A percentile compares a stretch with the other conserved stretches of the same genome.
Conservation (phyloP, 1,140 invertebrate species). For the Plectrocnemia conspersa region DNA sequence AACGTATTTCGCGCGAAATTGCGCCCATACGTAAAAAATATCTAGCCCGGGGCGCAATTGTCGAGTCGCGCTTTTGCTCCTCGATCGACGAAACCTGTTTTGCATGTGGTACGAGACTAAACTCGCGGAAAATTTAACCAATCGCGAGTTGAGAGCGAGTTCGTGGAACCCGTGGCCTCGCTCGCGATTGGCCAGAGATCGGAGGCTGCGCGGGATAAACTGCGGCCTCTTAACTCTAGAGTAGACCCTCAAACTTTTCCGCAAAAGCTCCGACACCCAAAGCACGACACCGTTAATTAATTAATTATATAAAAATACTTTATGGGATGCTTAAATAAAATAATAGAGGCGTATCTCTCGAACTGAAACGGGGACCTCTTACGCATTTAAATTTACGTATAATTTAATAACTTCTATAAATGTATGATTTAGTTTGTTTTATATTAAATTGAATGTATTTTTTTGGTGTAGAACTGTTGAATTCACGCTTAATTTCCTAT, state of each 20-base stretch:
- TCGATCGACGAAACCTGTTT: not conserved
- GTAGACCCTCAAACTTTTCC: slow-evolving; percentile 8
- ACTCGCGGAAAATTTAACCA: slow-evolving; percentile 40
- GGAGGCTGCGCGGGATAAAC: slow-evolving; percentile 20
- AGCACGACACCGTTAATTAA: too few relatives aligned
- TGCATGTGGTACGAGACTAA: slow-evolving; percentile 26
- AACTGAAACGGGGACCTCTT: too few relatives aligned
- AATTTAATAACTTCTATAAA: too few relatives aligned
- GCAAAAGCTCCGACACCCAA: too few relatives aligned
- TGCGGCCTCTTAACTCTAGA: not conserved
- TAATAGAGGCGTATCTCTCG: too few relatives aligned
- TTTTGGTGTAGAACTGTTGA: too few relatives aligned
- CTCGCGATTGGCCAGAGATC: slow-evolving; percentile 35
- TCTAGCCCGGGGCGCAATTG: not conserved
- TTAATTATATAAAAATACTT: too few relatives aligned
- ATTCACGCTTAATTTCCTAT: too few relatives aligned
- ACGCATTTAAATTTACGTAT: too few relatives aligned
- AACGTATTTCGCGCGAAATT: slow-evolving; percentile 22
- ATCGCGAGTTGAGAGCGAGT: slow-evolving; percentile 37
- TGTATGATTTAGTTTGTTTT: too few relatives aligned
- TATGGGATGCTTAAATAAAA: too few relatives aligned
- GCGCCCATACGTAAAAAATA: not conserved
- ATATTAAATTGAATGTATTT: too few relatives aligned
- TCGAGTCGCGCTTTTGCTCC: not conserved
- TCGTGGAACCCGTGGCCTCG: slow-evolving; percentile 45